Conservation (phyloP, 2,888 invertebrate genomes). For the Sturmia bella region DNA sequence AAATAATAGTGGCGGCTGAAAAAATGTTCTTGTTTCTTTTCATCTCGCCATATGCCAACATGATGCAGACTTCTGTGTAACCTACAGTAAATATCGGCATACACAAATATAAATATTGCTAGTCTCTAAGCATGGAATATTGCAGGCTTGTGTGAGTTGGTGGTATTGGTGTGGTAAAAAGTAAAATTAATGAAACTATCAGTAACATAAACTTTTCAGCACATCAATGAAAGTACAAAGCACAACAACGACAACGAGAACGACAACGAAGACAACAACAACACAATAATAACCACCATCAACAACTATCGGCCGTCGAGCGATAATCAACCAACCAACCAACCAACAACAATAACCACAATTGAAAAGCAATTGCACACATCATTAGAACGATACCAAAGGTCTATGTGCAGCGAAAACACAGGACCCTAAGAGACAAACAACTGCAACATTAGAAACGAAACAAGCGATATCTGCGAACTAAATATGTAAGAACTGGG, state of each 20-base stretch:
- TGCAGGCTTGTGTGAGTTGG: neutral
- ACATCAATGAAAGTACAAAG: constrained; percentile 68
- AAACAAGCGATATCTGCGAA: constrained; percentile 14
- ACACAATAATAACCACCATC: no score
- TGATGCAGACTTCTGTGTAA: neutral
- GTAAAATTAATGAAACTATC: constrained; percentile 69
- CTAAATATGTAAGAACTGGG: no score
- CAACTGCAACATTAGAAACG: constrained; percentile 49
- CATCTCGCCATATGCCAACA: constrained; percentile 5
- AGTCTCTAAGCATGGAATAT: neutral
- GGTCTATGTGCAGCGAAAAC: constrained; percentile 29
- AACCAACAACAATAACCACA: constrained; percentile 44
- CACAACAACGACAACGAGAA: constrained; percentile 34
- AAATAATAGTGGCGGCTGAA: constrained; percentile 65
- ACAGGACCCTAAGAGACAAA: constrained; percentile 17
- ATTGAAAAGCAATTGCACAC: constrained; percentile 68
- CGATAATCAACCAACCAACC: constrained; percentile 49
- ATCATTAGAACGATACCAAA: constrained; percentile 68
- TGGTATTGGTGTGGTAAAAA: constrained; percentile 18
- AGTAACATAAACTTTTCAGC: constrained; percentile 67
- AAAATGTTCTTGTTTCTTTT: constrained; percentile 30
- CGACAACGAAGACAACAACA: neutral
- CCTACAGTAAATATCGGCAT: neutral
- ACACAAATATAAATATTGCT: constrained; percentile 15
- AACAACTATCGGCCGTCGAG: constrained; percentile 36